phyloP scores from a whole-genome alignment of 2,113 vertebrate species.

The Shinisaurus crocodilurus region DNA sequence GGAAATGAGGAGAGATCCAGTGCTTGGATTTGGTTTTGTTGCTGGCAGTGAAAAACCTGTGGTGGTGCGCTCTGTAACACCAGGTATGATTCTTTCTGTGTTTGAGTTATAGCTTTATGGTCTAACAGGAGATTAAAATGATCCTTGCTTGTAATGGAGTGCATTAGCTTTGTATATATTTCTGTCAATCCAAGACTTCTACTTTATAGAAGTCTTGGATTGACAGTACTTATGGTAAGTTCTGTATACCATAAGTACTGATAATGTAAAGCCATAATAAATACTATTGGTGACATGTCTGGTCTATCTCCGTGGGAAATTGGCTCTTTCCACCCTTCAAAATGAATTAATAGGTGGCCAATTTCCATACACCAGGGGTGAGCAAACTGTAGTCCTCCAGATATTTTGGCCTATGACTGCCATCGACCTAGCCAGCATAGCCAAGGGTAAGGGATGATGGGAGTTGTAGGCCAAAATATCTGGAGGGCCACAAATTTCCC shows the following conservation, averaged over 20 bases:
- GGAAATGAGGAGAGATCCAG: slow-evolving; percentile 98
- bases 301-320: not conserved
- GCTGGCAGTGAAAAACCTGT: slow-evolving; percentile 99
- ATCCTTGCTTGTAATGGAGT: not conserved
- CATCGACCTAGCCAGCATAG: too few species aligned
- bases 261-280: not conserved
- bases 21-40: slow-evolving; percentile 97
- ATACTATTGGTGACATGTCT: not conserved
- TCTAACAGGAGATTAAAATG: not conserved
- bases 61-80: slow-evolving; percentile 96
- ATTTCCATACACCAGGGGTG: not conserved
- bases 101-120: not conserved
- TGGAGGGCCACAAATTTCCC: not conserved
- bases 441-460: not conserved
- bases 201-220: too few species aligned
- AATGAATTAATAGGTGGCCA: not conserved
- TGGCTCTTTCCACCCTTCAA: not conserved
- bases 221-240: too few species aligned
- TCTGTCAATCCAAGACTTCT: not conserved
- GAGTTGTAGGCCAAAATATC: not conserved
- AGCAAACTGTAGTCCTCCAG: not conserved
- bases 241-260: not conserved
- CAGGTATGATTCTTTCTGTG: slow-evolving; percentile 82
- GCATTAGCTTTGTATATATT: not conserved
- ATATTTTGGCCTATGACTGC: not conserved